Conservation (phyloP, 2,113 vertebrate genomes). For the Bettongia penicillata region DNA sequence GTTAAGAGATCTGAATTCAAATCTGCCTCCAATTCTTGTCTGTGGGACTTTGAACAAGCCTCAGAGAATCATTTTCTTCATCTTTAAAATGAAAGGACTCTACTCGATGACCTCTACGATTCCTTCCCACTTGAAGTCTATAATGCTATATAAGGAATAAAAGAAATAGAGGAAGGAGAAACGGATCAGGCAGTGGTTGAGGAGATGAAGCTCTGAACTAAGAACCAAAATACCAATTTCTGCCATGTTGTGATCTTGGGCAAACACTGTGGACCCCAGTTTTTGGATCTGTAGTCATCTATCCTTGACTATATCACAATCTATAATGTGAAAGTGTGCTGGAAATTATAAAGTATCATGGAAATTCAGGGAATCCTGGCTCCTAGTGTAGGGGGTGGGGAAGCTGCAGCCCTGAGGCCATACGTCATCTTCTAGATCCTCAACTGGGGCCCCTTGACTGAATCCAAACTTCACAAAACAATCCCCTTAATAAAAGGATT, state of each 20-base stretch:
- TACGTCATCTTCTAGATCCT: too few species aligned
- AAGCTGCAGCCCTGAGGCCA: too few species aligned
- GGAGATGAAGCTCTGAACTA: not conserved
- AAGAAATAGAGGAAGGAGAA: not conserved
- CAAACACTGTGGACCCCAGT: not conserved
- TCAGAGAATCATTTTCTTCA: conserved; percentile 12
- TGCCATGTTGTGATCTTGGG: not conserved
- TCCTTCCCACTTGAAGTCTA: not conserved
- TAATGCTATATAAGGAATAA: not conserved
- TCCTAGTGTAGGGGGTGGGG: not conserved
- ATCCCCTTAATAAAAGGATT: too few species aligned
- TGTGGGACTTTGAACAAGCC: not conserved
- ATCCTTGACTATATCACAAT: not conserved
- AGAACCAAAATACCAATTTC: not conserved
- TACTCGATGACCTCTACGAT: not conserved
- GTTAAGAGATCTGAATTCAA: not conserved
- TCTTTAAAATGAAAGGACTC: not conserved
- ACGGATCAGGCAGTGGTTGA: not conserved
- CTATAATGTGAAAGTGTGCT: not conserved
- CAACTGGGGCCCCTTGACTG: too few species aligned
- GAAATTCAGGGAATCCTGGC: not conserved
- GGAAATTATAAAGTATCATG: not conserved
- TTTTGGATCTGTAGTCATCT: not conserved
- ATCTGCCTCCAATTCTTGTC: not conserved
- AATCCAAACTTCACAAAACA: too few species aligned